Percentiles rank a stretch among this genome's conserved stretches.
Conservation (phyloP, 2,797 vertebrate species). For the Danio albolineatus region DNA sequence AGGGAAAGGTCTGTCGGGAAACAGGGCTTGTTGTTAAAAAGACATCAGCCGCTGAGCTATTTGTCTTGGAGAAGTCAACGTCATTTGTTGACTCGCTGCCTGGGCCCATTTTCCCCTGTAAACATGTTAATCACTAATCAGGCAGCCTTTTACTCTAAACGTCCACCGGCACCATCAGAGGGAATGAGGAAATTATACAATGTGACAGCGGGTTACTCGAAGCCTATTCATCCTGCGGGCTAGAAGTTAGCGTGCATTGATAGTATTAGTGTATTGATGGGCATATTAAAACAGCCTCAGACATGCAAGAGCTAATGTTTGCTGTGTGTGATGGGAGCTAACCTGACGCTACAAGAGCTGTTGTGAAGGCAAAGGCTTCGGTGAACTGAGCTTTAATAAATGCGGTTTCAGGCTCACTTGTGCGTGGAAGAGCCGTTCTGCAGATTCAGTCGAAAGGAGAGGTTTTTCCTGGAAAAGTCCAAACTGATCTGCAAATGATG, state of each 20-base stretch:
- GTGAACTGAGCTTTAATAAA: conserved; percentile 43
- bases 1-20: conserved; percentile 44
- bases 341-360: conserved; percentile 1
- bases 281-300: conserved; percentile 73
- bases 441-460: conserved; percentile 10
- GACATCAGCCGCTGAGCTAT: conserved; percentile 67
- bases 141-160: conserved; percentile 68
- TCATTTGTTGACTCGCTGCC: conserved; percentile 58
- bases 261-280: conserved; percentile 70
- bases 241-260: conserved; percentile 69
- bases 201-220: conserved; percentile 58
- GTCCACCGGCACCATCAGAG: conserved; percentile 67
- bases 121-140: conserved; percentile 81
- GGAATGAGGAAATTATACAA: conserved; percentile 78
- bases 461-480: neutral
- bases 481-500: conserved; percentile 27
- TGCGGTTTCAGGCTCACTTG: conserved; percentile 18
- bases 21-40: conserved; percentile 72
- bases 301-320: conserved; percentile 70
- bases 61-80: conserved; percentile 61
- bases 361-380: conserved; percentile 17
- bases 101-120: conserved; percentile 69
- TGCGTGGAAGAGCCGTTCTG: neutral
- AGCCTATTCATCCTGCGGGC: conserved; percentile 66
- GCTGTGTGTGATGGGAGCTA: conserved; percentile 35